Base-by-base conservation (phyloP, 2,797 vertebrate species). In the Centroberyx gerrardi region DNA sequence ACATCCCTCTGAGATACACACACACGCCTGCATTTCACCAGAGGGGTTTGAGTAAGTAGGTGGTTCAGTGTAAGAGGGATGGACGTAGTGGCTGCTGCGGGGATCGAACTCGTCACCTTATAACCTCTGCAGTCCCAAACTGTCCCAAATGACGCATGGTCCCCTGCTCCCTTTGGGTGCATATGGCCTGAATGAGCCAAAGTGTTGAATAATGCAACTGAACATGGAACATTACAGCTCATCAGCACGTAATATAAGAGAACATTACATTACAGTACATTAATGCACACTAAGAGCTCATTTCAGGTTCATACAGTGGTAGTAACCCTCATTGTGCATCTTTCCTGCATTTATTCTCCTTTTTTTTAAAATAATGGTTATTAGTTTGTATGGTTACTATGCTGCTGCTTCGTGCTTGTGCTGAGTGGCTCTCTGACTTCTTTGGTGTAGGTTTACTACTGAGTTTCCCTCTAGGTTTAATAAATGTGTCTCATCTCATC, bases 391-490 rank as follows among this genome's bases (percentile, higher is more conserved):
- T 6, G 33, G 33, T 27, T 44, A 38, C 52, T 42, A 3, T 31
- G 56, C 7, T 3, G 33, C 33, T 33, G 33, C 33, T 7, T 33
- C 4, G 3, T 5, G 33, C 22, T 33, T 4, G 33, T 33, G 33
- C 33, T 33, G 33, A 33, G 33, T 4, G 33, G 7, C 7, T 33
- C 33, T 33, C 7, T 4, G 3, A 33, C 33, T 33, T 33, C 33
- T 4, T 22, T 33, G 33, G 33, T 33, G 33, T 7, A 33, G 33
- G 33, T 33, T 33, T 4, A 33, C 33, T 5, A 33, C 33, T 33
- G 33, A 33, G 33, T 7, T 33, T 33, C 65, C 17, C 79, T 59
- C 18, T 49, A 79, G 68, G 78, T 59, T 73, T 67, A 73, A 73
- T 69, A 70, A 31, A 4, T 18, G 15, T 72, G 68, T 42, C 33